These are phyloP conservation scores for Nomada ferruginata DNA, from an alignment of 2,888 invertebrate genomes.

Conservation along the genomic window DNA sequence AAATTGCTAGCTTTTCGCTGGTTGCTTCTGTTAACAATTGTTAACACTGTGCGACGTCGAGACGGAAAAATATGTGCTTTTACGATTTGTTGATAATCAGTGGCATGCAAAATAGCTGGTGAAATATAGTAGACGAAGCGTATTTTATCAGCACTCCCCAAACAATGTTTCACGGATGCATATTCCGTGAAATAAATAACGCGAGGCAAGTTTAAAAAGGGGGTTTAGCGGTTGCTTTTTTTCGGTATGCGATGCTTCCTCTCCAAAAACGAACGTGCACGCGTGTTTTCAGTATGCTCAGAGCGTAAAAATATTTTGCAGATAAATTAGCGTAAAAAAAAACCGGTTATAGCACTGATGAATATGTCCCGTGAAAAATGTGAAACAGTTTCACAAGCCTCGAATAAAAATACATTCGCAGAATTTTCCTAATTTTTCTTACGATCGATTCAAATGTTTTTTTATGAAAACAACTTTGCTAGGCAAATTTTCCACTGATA, in stretches of 20 bases:
- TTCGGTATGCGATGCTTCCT: neutral
- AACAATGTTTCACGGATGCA: conserved; percentile 12
- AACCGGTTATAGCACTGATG: neutral
- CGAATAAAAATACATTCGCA: too few relatives aligned
- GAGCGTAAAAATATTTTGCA: conserved; percentile 10
- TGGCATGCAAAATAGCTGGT: neutral
- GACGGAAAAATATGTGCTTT: neutral
- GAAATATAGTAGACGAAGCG: conserved; percentile 6
- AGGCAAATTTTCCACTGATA: too few relatives aligned
- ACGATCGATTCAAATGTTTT: too few relatives aligned
- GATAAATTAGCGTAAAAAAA: neutral
- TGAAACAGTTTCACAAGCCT: neutral
- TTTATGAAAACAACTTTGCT: neutral
- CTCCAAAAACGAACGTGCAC: conserved; percentile 2
- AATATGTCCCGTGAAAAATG: neutral
- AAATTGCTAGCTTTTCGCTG: too few relatives aligned
- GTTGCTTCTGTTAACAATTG: neutral
- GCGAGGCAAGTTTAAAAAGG: conserved; percentile 5
- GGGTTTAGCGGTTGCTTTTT: neutral
- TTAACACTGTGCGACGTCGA: neutral
- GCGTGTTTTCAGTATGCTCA: neutral
- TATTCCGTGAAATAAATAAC: conserved; percentile 21
- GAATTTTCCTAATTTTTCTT: too few relatives aligned
- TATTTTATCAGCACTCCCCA: conserved; percentile 9
- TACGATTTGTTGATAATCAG: neutral